Percentiles rank a stretch among this genome's conserved stretches.
These are phyloP conservation scores for Limnephilus lunatus DNA, from an alignment of 2,888 invertebrate genomes.

Conservation along the genomic window DNA sequence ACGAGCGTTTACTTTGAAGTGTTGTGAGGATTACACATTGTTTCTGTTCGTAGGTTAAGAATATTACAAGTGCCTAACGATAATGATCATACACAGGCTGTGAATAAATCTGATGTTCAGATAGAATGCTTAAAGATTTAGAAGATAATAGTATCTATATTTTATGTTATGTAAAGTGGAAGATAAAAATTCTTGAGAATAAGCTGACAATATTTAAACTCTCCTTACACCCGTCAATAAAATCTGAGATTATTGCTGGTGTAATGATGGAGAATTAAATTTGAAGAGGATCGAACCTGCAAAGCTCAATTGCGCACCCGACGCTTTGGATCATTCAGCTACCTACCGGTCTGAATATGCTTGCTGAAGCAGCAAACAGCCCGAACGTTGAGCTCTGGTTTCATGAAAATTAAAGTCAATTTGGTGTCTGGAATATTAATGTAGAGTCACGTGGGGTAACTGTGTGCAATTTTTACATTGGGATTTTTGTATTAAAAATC, in stretches of 20 bases:
- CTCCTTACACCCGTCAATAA: not conserved
- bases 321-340: not conserved
- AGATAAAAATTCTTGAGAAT: no score
- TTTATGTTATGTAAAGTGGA: no score
- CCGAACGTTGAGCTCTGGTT: not conserved
- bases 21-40: not conserved
- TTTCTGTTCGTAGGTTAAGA: slow-evolving; percentile 38
- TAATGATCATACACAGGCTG: not conserved
- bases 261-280: not conserved
- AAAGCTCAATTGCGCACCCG: not conserved
- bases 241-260: not conserved
- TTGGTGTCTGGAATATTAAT: not conserved
- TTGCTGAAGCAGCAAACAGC: not conserved
- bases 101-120: no score
- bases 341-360: not conserved
- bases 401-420: not conserved
- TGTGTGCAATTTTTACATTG: no score
- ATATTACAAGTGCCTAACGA: not conserved
- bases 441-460: no score
- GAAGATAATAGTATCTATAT: not conserved
- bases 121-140: no score
- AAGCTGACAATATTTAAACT: no score
- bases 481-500: no score
- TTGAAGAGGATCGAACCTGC: not conserved
- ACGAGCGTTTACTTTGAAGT: not conserved